Evolutionary conservation across 2,797 vertebrate species (phyloP), one percentile per base, ranked within the genome.

Genomic region (Ficedula albicollis): DNA sequence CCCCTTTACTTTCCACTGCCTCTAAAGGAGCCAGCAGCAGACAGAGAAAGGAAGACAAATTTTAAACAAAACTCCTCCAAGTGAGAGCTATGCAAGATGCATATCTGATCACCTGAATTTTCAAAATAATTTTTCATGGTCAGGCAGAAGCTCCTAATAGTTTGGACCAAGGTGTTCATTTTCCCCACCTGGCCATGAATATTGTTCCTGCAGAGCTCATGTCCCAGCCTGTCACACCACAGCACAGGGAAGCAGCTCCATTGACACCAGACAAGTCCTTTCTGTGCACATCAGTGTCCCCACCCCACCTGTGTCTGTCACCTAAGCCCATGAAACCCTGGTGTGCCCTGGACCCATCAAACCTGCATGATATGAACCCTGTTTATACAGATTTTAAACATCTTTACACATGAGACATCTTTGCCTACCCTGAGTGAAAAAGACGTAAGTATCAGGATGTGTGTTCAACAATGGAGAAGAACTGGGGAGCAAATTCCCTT

Each of bases 371-470:
- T 34, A 25, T 51, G 22, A 73, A 19, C 16, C 12, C 30, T 9
- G 1, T 83, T 19, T 63, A 11, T 27, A 44, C 52, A 70, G 5
- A 49, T n/a, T 63, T 73, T 36, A 39, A 67, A 38, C 7, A 84
- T 59, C n/a, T 22, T 43, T n/a, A n/a, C n/a, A 43, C 1, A 0
- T 0, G 0, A 83, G 51, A 22, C 23, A 69, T 8, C 44, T 89
- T 60, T 87, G 34, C 22, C 41, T 60, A 7, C 10, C 10, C 8
- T 16, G 43, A 23, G 20, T 26, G 23, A 76, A 54, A 12, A 15
- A 46, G 14, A 25, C 6, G 0, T 20, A 41, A 41, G 17, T 36
- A 68, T 38, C 39, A 69, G 27, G 17, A 39, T 20, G 9, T 15
- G 10, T 25, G 13, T 32, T 68, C 32, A 86, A 4, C 5, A 38